A percentile compares a stretch with the other conserved stretches of the same genome.
Conservation (phyloP, 2,113 vertebrate genomes). For the Ursus arctos region DNA sequence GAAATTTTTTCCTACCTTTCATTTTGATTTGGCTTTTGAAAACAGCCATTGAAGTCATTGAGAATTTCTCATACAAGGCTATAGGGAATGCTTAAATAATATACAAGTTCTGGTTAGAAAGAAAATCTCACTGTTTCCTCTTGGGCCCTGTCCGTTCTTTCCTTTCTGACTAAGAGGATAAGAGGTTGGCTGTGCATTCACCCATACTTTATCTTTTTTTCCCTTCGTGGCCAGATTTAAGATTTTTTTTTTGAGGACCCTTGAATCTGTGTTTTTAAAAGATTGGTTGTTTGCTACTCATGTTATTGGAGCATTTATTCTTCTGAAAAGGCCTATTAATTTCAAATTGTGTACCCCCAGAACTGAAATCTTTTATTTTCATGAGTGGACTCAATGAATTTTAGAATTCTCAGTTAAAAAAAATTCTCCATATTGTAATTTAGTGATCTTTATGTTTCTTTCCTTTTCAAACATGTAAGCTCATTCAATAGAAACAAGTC, state of each 20-base stretch:
- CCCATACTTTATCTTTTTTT: not conserved
- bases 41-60: not conserved
- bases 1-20: not conserved
- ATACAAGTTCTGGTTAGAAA: not conserved
- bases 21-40: slow-evolving; percentile 55
- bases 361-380: not conserved
- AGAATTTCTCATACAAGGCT: not conserved
- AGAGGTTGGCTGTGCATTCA: not conserved
- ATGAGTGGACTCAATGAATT: not conserved
- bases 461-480: not conserved
- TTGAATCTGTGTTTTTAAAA: not conserved
- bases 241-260: not conserved
- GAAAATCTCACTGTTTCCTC: not conserved
- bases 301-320: not conserved
- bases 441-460: not conserved
- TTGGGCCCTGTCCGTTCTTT: not conserved
- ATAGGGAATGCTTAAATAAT: not conserved
- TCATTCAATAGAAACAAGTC: not conserved
- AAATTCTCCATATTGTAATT: not conserved
- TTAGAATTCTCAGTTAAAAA: slow-evolving; percentile 4
- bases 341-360: not conserved
- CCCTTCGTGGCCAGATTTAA: not conserved
- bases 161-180: not conserved
- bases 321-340: not conserved
- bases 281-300: not conserved